Evolutionary conservation across 2,113 vertebrate genomes (phyloP).

Genomic region (Chelonoidis abingdonii): DNA sequence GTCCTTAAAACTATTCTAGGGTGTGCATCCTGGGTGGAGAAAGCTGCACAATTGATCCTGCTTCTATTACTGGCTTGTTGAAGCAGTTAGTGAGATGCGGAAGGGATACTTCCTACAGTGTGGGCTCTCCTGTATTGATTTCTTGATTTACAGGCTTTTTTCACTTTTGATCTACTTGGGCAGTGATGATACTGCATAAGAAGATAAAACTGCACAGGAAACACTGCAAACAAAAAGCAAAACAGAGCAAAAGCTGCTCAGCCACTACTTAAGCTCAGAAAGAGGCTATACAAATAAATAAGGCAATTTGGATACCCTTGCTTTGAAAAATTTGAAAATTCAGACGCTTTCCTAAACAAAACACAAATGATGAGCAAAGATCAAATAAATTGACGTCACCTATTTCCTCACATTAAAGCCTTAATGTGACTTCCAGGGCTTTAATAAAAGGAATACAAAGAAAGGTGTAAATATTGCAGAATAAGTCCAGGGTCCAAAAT

Average conservation of each 20-base stretch:
- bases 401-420: too few relatives aligned
- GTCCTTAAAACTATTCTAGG: fast-evolving
- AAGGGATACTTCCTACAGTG: neutral
- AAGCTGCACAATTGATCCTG: neutral
- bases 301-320: neutral
- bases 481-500: neutral
- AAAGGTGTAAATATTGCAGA: neutral
- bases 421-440: neutral
- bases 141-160: neutral
- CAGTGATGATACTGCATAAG: neutral
- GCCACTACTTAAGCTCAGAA: neutral
- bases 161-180: neutral
- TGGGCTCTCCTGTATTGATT: neutral
- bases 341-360: neutral
- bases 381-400: neutral
- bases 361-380: neutral
- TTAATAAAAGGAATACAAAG: neutral
- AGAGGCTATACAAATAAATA: neutral
- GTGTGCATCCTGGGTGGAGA: neutral
- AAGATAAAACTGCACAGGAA: neutral
- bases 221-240: neutral
- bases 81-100: neutral
- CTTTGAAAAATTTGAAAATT: neutral
- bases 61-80: neutral
- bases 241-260: neutral